These are phyloP conservation scores for Circaetus gallicus DNA, from an alignment of 2,113 vertebrate genomes.

Conservation along the genomic window DNA sequence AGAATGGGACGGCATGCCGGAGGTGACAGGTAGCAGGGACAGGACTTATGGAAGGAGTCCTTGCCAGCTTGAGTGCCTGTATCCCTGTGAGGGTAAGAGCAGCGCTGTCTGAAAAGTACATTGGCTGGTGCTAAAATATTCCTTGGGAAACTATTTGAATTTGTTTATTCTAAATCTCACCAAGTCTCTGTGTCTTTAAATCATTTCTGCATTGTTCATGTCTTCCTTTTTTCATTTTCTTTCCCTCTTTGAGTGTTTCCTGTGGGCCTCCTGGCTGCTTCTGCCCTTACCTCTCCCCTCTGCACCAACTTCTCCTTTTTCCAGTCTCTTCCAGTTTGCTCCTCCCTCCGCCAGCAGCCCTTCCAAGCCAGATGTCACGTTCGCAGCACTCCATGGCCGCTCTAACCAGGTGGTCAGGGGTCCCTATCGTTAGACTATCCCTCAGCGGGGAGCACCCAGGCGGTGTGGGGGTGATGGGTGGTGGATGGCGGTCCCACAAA, in stretches of 20 bases:
- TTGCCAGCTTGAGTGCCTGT: not conserved
- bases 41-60: not conserved
- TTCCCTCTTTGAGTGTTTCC: not conserved
- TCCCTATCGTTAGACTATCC: not conserved
- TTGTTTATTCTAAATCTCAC: not conserved
- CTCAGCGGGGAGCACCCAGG: fast-evolving
- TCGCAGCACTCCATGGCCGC: not conserved
- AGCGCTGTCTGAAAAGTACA: not conserved
- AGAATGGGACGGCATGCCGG: fast-evolving
- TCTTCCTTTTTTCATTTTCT: conserved; percentile 40
- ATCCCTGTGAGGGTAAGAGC: not conserved
- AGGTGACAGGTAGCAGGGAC: not conserved
- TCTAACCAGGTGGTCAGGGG: not conserved
- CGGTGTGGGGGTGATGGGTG: fast-evolving
- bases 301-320: conserved; percentile 1
- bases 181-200: not conserved
- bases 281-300: not conserved
- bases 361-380: not conserved
- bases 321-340: not conserved
- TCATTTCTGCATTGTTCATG: not conserved
- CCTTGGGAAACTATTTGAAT: not conserved
- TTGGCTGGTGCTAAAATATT: not conserved
- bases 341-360: not conserved
- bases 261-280: not conserved
- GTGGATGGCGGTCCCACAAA: fast-evolving